phyloP scores from a whole-genome alignment of 2,888 invertebrate genomes.

The Formica aserva region DNA sequence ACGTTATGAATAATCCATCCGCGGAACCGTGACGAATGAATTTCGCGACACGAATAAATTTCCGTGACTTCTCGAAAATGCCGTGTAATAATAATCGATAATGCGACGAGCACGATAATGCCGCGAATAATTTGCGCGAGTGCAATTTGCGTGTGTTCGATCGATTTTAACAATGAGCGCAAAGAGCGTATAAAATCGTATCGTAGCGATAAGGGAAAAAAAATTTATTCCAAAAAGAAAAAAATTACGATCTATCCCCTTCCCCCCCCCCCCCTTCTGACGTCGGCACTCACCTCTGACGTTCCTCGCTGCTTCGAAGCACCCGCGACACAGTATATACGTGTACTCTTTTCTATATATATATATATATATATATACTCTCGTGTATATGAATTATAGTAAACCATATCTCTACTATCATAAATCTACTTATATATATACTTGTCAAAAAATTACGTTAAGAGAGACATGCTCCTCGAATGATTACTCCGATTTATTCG shows the following conservation, averaged over 20 bases:
- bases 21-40: neutral
- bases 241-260: neutral
- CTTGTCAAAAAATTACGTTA: slow-evolving; percentile 45
- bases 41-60: neutral
- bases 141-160: neutral
- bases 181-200: neutral
- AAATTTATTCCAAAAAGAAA: slow-evolving; percentile 18
- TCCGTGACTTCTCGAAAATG: neutral
- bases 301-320: slow-evolving; percentile 32
- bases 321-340: slow-evolving; percentile 2
- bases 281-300: slow-evolving; percentile 68
- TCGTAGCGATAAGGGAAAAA: neutral
- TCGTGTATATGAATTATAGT: neutral
- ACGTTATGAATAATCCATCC: slow-evolving; percentile 6
- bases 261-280: neutral
- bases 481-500: slow-evolving; percentile 5
- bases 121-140: neutral
- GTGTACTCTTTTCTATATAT: slow-evolving; percentile 38
- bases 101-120: neutral
- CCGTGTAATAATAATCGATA: neutral
- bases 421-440: slow-evolving; percentile 55
- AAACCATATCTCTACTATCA: slow-evolving; percentile 48
- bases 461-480: slow-evolving; percentile 29
- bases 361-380: neutral
- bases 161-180: neutral